Conservation (phyloP, 2,797 vertebrate genomes). For the Pempheris klunzingeri region DNA sequence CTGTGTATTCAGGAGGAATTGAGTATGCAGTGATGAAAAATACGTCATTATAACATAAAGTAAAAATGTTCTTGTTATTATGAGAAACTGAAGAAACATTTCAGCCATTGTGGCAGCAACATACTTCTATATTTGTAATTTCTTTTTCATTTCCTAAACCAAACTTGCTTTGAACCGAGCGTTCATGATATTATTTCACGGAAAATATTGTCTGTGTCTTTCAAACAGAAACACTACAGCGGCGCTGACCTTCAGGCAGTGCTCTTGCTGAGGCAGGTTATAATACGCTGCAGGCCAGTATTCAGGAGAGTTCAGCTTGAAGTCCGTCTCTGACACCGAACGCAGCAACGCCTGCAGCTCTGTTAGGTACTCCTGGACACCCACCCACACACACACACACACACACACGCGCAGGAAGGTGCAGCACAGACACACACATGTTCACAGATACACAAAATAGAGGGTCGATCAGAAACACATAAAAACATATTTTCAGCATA, state of each 20-base stretch:
- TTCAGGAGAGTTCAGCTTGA: slow-evolving; percentile 91
- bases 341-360: slow-evolving; percentile 91
- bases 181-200: background rate
- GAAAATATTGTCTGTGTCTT: background rate
- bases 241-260: slow-evolving; percentile 92
- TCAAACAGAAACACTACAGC: slow-evolving; percentile 7
- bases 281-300: slow-evolving; percentile 91
- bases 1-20: too few relatives aligned
- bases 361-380: slow-evolving; percentile 80
- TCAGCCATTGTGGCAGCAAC: background rate
- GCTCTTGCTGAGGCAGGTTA: slow-evolving; percentile 92
- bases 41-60: background rate
- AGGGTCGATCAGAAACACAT: slow-evolving; percentile 34
- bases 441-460: slow-evolving; percentile 27
- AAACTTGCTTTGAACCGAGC: too few relatives aligned
- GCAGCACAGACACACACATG: background rate
- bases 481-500: slow-evolving; percentile 7
- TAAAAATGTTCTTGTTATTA: too few relatives aligned
- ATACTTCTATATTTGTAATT: too few relatives aligned
- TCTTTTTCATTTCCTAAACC: too few relatives aligned
- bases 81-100: too few relatives aligned
- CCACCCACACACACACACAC: slow-evolving; percentile 33
- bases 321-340: slow-evolving; percentile 91
- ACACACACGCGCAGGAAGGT: slow-evolving; percentile 8
- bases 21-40: background rate